Evolutionary conservation across 1,140 invertebrate species (phyloP).

Genomic region (Lamellibrachia luymesi): DNA sequence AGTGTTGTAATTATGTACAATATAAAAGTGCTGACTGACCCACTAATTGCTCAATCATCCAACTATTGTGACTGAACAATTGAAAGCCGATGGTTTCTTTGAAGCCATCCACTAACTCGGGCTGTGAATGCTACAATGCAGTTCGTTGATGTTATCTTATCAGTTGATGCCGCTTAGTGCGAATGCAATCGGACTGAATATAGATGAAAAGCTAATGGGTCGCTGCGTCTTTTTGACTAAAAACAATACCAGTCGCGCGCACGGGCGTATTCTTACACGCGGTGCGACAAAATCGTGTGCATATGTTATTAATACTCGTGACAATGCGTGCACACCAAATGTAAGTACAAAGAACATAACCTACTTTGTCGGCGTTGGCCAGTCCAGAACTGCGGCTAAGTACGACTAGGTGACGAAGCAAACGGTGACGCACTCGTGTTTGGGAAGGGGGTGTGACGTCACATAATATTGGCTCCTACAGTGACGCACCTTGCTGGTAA

Average conservation of each 20-base stretch:
- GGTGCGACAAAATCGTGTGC: neutral
- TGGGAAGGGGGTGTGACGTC: neutral
- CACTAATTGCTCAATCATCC: neutral
- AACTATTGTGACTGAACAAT: neutral
- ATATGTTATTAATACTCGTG: neutral
- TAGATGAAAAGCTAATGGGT: neutral
- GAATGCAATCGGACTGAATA: neutral
- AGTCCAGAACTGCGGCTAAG: neutral
- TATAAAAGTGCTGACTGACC: neutral
- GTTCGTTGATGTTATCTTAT: neutral
- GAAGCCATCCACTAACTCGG: neutral
- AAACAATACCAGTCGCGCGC: neutral
- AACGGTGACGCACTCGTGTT: too few species aligned
- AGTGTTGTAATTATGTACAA: neutral
- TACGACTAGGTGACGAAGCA: neutral
- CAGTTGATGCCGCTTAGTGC: neutral
- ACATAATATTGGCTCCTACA: neutral
- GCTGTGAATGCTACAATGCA: neutral
- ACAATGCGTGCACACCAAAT: neutral
- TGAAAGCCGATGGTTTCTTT: neutral
- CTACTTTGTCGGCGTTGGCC: neutral
- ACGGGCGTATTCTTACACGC: neutral
- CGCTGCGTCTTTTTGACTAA: neutral
- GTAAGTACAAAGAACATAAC: neutral
- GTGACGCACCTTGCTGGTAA: neutral